A percentile compares a stretch with the other conserved stretches of the same genome.
phyloP scores from a whole-genome alignment of 2,113 vertebrate genomes.

The Cochlearius cochlearius region DNA sequence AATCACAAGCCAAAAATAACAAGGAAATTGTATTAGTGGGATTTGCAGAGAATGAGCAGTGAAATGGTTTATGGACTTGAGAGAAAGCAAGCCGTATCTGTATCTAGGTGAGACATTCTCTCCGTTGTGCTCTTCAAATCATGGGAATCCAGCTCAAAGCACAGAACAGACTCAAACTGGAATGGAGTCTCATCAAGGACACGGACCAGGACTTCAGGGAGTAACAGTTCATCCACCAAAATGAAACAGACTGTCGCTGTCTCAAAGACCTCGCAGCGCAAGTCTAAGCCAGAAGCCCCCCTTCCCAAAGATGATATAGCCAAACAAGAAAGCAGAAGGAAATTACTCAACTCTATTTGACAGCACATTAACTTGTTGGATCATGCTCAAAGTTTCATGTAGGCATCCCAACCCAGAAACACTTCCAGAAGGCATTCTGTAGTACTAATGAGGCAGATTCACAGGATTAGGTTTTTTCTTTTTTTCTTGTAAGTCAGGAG shows the following conservation, averaged over 20 bases:
- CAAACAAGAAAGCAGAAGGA: constrained; percentile 2
- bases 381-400: background rate
- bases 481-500: background rate
- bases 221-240: background rate
- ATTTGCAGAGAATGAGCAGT: background rate
- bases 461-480: background rate
- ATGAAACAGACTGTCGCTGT: background rate
- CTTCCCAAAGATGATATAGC: background rate
- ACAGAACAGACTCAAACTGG: background rate
- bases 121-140: background rate
- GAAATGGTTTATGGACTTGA: background rate
- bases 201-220: rapidly evolving
- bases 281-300: background rate
- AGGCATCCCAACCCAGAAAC: background rate
- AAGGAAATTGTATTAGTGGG: background rate
- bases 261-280: background rate
- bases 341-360: background rate
- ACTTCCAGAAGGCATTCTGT: background rate
- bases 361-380: constrained; percentile 13
- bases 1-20: constrained; percentile 5
- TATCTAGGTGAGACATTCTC: background rate
- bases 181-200: background rate
- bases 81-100: background rate
- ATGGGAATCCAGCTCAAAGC: background rate
- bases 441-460: constrained; percentile 1